A percentile compares a stretch with the other conserved stretches of the same genome.
These are phyloP conservation scores for Megalops cyprinoides DNA, from an alignment of 2,797 vertebrate species.

Conservation along the genomic window DNA sequence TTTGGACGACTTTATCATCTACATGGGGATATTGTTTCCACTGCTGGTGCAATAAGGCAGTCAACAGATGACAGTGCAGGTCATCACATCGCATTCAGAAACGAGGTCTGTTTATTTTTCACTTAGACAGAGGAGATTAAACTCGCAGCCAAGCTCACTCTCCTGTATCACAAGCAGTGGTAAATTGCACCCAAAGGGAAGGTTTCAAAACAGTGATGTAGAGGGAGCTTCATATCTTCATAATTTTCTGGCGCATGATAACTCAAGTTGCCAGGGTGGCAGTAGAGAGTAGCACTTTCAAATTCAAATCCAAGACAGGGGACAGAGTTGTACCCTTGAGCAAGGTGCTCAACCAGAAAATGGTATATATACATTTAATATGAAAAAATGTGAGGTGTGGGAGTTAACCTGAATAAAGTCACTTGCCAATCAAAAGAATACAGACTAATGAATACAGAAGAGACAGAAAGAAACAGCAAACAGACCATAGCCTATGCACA, in stretches of 20 bases:
- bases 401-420: too few species aligned
- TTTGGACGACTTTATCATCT: constrained; percentile 42
- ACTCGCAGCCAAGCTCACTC: neutral
- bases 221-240: neutral
- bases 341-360: too few species aligned
- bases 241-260: neutral
- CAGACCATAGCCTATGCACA: constrained; percentile 33
- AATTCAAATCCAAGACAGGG: too few species aligned
- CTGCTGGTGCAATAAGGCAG: neutral
- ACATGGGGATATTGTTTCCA: neutral
- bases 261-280: constrained; percentile 29
- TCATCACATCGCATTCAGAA: neutral
- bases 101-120: neutral
- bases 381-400: too few species aligned
- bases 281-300: too few species aligned
- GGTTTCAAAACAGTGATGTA: neutral
- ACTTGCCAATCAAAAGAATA: too few species aligned
- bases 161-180: neutral
- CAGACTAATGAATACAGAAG: too few species aligned
- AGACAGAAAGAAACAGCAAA: too few species aligned
- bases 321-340: too few species aligned
- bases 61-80: neutral
- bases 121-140: neutral
- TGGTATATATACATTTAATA: too few species aligned
- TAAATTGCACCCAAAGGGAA: neutral